These are phyloP conservation scores for Bombus pascuorum DNA, from an alignment of 1,140 invertebrate genomes.

Conservation along the genomic window DNA sequence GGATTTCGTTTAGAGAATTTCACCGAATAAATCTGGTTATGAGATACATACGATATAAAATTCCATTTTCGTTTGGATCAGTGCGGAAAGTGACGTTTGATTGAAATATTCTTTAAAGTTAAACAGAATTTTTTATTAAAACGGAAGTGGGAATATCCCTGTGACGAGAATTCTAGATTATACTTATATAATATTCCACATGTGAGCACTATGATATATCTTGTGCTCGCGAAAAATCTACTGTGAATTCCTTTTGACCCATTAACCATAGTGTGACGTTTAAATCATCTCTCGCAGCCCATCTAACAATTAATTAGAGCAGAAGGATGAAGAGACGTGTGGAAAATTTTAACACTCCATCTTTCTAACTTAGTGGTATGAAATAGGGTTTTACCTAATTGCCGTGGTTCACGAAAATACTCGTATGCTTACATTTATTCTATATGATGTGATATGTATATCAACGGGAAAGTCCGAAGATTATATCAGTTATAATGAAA, in stretches of 20 bases:
- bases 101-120: background rate
- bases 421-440: too few relatives aligned
- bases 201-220: background rate
- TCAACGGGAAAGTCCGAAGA: too few relatives aligned
- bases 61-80: background rate
- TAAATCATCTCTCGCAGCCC: background rate
- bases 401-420: too few relatives aligned
- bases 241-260: background rate
- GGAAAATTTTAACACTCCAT: too few relatives aligned
- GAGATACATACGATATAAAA: background rate
- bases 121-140: background rate
- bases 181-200: background rate
- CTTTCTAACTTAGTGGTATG: too few relatives aligned
- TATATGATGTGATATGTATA: too few relatives aligned
- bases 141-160: background rate
- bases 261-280: background rate
- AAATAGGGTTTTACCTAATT: too few relatives aligned
- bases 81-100: background rate
- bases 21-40: background rate
- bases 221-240: background rate
- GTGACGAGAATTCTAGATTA: background rate
- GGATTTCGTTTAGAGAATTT: background rate
- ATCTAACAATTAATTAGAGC: background rate
- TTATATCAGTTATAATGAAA: too few relatives aligned
- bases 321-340: background rate